Percentiles rank a stretch among this genome's conserved stretches.
Evolutionary conservation across 2,888 invertebrate genomes (phyloP).

Genomic region (Ligdia adustata): DNA sequence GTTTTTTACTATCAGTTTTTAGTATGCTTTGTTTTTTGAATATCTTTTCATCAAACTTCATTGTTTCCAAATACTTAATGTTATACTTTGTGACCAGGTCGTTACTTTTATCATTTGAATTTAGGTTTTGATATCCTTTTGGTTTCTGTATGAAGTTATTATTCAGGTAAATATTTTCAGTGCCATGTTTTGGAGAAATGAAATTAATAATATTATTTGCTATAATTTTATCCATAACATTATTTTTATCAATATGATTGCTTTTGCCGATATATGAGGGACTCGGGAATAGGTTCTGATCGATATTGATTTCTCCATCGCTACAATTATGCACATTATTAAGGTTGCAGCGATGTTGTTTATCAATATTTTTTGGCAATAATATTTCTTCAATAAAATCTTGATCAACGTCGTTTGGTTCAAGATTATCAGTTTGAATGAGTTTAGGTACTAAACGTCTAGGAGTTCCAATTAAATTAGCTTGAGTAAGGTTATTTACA

Average conservation of each 20-base stretch:
- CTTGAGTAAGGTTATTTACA: too few relatives aligned
- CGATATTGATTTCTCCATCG: background rate
- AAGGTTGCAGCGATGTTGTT: background rate
- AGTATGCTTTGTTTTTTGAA: slow-evolving; percentile 39
- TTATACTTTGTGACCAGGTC: slow-evolving; percentile 23
- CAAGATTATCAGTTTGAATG: background rate
- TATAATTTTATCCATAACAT: slow-evolving; percentile 9
- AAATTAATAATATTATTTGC: background rate
- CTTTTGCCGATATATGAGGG: background rate
- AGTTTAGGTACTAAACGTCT: slow-evolving; percentile 2
- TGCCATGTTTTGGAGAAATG: background rate
- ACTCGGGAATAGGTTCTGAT: background rate
- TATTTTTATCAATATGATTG: background rate
- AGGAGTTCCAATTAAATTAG: background rate
- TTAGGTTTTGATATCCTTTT: slow-evolving; percentile 25
- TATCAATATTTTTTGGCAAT: slow-evolving; percentile 8
- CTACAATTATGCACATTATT: background rate
- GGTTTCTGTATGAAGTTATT: background rate
- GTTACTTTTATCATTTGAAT: slow-evolving; percentile 15
- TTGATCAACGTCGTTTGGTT: too few relatives aligned
- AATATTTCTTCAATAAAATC: slow-evolving; percentile 18
- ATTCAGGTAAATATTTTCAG: background rate
- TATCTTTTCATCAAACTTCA: slow-evolving; percentile 43
- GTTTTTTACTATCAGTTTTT: slow-evolving; percentile 35
- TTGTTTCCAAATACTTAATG: slow-evolving; percentile 30